A percentile compares a stretch with the other conserved stretches of the same genome.
Conservation (phyloP, 1,140 invertebrate genomes). For the Phthorimaea operculella region DNA sequence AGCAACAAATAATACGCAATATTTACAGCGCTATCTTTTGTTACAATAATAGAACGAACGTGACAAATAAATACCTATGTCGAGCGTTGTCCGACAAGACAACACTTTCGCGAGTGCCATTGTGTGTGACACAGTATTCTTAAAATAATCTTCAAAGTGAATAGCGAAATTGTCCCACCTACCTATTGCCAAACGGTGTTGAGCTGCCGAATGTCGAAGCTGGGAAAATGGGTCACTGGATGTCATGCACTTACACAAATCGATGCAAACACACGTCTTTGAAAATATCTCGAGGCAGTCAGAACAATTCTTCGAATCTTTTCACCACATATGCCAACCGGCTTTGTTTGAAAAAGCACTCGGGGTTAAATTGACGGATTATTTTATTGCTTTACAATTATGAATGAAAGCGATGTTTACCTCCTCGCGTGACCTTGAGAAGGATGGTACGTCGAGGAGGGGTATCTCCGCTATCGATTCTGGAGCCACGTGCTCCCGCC, state of each 20-base stretch:
- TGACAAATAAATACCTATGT: too few relatives aligned
- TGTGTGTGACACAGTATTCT: constrained; percentile 14
- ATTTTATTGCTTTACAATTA: constrained; percentile 16
- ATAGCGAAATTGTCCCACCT: constrained; percentile 38
- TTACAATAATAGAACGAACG: too few relatives aligned
- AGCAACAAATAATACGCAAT: too few relatives aligned
- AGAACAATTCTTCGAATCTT: neutral
- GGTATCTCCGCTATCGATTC: constrained; percentile 30
- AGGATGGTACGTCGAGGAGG: constrained; percentile 25
- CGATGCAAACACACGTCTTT: constrained; percentile 31
- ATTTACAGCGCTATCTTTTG: too few relatives aligned
- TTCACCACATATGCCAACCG: neutral
- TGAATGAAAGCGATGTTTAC: constrained; percentile 54
- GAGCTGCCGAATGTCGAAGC: constrained; percentile 45
- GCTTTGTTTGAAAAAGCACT: neutral
- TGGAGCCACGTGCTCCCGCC: constrained; percentile 24
- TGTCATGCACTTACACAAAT: constrained; percentile 54
- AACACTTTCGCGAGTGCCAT: neutral
- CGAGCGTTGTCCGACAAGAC: too few relatives aligned
- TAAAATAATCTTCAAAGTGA: constrained; percentile 42
- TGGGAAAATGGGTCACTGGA: constrained; percentile 58
- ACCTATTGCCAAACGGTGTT: constrained; percentile 50
- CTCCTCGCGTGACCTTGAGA: constrained; percentile 48
- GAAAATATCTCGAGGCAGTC: neutral
- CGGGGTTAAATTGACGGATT: neutral